Evolutionary conservation across 2,797 vertebrate genomes (phyloP).

Genomic region (Serranus cabrilla): DNA sequence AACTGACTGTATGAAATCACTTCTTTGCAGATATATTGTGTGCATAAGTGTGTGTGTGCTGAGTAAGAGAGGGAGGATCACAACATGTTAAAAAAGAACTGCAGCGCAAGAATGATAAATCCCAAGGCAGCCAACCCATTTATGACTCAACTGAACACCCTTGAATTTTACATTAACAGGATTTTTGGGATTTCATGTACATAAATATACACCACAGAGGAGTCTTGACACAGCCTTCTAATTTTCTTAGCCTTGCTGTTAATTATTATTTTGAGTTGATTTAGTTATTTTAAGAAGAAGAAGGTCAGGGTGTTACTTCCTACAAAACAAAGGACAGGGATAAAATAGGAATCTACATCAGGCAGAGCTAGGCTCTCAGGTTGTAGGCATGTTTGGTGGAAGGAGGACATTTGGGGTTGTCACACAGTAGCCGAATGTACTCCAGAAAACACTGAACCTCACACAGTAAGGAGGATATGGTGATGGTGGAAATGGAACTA

Average conservation of each 20-base stretch:
- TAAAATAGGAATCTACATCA: too few species aligned
- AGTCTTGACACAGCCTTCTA: too few species aligned
- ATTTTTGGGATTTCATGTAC: slow-evolving; percentile 7
- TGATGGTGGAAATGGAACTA: slow-evolving; percentile 68
- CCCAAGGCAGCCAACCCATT: slow-evolving; percentile 41
- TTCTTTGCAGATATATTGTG: background rate
- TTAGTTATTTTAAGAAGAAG: too few species aligned
- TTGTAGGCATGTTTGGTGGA: too few species aligned
- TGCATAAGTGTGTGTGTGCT: slow-evolving; percentile 8
- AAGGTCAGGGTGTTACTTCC: too few species aligned
- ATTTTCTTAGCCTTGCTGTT: too few species aligned
- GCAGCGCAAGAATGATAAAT: slow-evolving; percentile 38
- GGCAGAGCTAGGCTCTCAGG: too few species aligned
- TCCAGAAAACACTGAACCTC: too few species aligned
- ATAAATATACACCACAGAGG: slow-evolving; percentile 2
- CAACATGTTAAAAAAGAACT: slow-evolving; percentile 27
- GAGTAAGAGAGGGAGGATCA: background rate
- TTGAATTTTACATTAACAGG: slow-evolving; percentile 23
- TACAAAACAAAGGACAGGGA: too few species aligned
- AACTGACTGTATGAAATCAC: background rate
- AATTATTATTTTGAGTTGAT: too few species aligned
- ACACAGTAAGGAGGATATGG: slow-evolving; percentile 27
- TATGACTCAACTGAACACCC: slow-evolving; percentile 31
- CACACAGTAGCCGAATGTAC: too few species aligned
- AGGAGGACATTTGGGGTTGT: too few species aligned